A percentile compares a stretch with the other conserved stretches of the same genome.
phyloP scores from a whole-genome alignment of 1,140 invertebrate genomes.

The Anoplophora glabripennis region DNA sequence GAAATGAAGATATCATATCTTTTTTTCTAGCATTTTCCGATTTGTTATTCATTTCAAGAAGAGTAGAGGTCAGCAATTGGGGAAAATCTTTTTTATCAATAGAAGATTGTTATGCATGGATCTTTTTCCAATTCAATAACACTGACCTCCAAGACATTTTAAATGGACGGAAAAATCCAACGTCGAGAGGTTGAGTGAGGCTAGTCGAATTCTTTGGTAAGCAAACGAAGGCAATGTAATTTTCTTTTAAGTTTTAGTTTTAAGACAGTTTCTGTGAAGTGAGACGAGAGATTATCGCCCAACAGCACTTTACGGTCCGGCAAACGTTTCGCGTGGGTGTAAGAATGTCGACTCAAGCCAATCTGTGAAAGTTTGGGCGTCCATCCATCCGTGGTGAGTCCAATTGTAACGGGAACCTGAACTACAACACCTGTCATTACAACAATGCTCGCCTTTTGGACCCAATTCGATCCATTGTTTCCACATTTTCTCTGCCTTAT shows the following conservation, averaged over 20 bases:
- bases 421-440: slow-evolving; percentile 7
- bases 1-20: slow-evolving; percentile 16
- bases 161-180: slow-evolving; percentile 20
- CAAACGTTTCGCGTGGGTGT: slow-evolving; percentile 26
- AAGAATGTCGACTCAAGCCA: slow-evolving; percentile 41
- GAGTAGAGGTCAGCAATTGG: slow-evolving; percentile 4
- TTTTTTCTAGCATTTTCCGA: slow-evolving; percentile 21
- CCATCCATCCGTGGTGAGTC: slow-evolving; percentile 43
- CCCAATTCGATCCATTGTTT: slow-evolving; percentile 42
- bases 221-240: slow-evolving; percentile 34
- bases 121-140: slow-evolving; percentile 10
- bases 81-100: slow-evolving; percentile 22
- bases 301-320: slow-evolving; percentile 33
- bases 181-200: slow-evolving; percentile 45
- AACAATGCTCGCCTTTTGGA: slow-evolving; percentile 26
- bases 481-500: slow-evolving; percentile 45
- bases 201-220: slow-evolving; percentile 44
- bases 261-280: slow-evolving; percentile 27
- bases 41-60: slow-evolving; percentile 17
- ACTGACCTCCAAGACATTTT: slow-evolving; percentile 1
- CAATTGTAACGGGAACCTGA: slow-evolving; percentile 39
- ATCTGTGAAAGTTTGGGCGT: slow-evolving; percentile 46
- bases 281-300: slow-evolving; percentile 39
- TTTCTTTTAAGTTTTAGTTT: slow-evolving; percentile 31
- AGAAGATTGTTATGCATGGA: slow-evolving; percentile 14